Evolutionary conservation across 2,888 invertebrate species (phyloP).

Genomic region (Lithophane leautieri): DNA sequence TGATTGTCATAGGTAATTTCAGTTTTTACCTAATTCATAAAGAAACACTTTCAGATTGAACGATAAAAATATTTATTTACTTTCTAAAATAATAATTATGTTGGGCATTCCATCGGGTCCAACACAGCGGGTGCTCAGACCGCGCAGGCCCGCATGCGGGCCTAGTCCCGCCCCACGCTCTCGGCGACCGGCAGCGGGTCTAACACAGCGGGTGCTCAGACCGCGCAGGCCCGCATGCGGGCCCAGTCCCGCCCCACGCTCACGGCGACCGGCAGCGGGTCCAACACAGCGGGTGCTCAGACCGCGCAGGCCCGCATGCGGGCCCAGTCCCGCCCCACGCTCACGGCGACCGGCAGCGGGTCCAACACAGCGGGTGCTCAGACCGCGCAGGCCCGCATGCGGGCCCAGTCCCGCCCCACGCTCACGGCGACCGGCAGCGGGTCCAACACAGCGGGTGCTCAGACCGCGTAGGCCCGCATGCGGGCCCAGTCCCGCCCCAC

Average conservation of each 20-base stretch:
- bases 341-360: no score
- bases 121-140: no score
- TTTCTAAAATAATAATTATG: neutral
- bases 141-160: conserved; percentile 68
- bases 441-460: no score
- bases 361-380: no score
- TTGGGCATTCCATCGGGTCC: neutral
- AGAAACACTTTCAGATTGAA: neutral
- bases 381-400: conserved; percentile 66
- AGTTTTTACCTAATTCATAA: neutral
- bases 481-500: conserved; percentile 80
- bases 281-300: no score
- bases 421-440: no score
- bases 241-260: conserved; percentile 79
- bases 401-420: conserved; percentile 79
- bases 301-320: conserved; percentile 67
- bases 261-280: conserved; percentile 78
- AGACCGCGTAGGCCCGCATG: conserved; percentile 64
- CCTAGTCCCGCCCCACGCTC: conserved; percentile 78
- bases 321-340: conserved; percentile 79
- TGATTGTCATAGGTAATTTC: conserved; percentile 24
- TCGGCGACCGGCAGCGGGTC: conserved; percentile 78
- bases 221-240: conserved; percentile 67
- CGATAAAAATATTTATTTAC: neutral
- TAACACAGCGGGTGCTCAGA: no score